A percentile compares a stretch with the other conserved stretches of the same genome.
These are phyloP conservation scores for Tachypleus tridentatus DNA, from an alignment of 1,140 invertebrate species.

Conservation along the genomic window DNA sequence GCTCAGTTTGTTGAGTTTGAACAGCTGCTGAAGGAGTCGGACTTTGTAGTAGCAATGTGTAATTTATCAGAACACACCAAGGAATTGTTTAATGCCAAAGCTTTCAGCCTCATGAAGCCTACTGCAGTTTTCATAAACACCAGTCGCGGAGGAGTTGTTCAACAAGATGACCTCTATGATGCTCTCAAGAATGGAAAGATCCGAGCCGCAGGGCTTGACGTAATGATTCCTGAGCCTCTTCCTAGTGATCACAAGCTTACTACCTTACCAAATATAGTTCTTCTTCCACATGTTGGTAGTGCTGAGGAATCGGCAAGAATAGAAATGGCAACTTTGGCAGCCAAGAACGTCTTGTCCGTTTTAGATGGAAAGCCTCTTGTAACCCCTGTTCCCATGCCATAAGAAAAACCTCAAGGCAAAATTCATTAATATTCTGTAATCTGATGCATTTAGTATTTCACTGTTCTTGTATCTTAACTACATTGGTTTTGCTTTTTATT, in stretches of 20 bases:
- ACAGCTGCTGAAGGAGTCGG: constrained; percentile 52
- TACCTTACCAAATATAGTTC: constrained; percentile 67
- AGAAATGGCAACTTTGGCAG: constrained; percentile 69
- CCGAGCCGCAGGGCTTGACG: constrained; percentile 77
- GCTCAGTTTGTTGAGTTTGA: constrained; percentile 59
- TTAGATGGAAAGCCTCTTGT: constrained; percentile 47
- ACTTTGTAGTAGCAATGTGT: constrained; percentile 60
- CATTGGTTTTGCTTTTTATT: too few species aligned
- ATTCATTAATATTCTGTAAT: too few species aligned
- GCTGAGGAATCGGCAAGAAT: constrained; percentile 63
- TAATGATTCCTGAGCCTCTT: constrained; percentile 85
- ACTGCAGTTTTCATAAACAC: constrained; percentile 76
- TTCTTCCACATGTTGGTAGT: constrained; percentile 90
- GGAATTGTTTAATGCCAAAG: constrained; percentile 55
- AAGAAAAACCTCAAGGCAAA: too few species aligned
- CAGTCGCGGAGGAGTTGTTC: constrained; percentile 52
- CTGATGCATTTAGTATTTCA: too few species aligned
- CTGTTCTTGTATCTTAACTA: too few species aligned
- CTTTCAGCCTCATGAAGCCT: constrained; percentile 70
- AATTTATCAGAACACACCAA: constrained; percentile 61
- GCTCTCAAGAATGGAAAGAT: constrained; percentile 61
- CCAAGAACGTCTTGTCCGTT: constrained; percentile 69
- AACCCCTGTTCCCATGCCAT: constrained; percentile 10
- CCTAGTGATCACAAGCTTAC: constrained; percentile 65
- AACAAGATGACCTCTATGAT: constrained; percentile 61